Percentiles rank a stretch among this genome's conserved stretches.
Conservation (phyloP, 2,113 vertebrate genomes). For the Talpa occidentalis region DNA sequence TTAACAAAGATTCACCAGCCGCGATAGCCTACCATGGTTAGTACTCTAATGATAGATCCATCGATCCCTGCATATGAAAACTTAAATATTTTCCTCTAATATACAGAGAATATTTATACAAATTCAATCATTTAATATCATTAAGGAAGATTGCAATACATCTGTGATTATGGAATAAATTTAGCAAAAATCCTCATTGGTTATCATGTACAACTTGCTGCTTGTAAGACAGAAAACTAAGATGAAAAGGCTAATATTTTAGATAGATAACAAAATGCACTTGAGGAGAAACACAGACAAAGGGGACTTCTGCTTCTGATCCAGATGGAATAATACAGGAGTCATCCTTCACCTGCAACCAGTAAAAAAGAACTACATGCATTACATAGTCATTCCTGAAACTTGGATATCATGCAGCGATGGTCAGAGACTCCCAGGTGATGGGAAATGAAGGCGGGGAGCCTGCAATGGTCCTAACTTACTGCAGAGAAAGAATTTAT, state of each 20-base stretch:
- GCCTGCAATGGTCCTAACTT: neutral
- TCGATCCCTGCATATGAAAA: neutral
- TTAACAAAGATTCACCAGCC: neutral
- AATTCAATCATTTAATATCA: neutral
- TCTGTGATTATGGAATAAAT: neutral
- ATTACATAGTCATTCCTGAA: neutral
- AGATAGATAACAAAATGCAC: neutral
- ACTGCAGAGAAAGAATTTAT: neutral
- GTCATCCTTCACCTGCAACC: neutral
- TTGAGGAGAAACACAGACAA: neutral
- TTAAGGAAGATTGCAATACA: neutral
- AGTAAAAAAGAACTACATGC: neutral
- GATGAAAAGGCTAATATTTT: neutral
- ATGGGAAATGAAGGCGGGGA: neutral
- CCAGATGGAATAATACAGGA: neutral
- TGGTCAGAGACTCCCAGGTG: neutral
- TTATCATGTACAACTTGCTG: neutral
- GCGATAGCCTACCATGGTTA: neutral
- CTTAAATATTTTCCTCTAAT: neutral
- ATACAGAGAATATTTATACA: neutral
- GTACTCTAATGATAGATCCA: neutral
- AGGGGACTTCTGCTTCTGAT: neutral
- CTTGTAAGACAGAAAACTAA: neutral
- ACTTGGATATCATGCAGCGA: neutral
- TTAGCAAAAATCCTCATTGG: neutral